phyloP scores from a whole-genome alignment of 2,888 invertebrate species.

The Melinaea marsaeus region DNA sequence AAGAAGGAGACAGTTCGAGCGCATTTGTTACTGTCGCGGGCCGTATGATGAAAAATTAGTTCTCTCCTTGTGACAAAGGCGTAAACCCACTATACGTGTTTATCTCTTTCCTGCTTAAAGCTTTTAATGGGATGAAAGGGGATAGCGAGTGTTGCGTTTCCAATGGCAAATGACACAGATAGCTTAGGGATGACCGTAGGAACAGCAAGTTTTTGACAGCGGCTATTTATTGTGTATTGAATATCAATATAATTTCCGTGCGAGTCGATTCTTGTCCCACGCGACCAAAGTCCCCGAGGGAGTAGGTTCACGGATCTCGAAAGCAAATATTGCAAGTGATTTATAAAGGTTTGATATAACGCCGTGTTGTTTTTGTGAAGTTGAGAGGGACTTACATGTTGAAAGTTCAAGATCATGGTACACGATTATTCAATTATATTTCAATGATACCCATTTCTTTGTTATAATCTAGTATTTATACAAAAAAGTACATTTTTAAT shows the following conservation, averaged over 20 bases:
- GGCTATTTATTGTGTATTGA: constrained; percentile 78
- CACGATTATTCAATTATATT: no score
- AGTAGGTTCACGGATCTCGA: constrained; percentile 73
- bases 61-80: constrained; percentile 76
- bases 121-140: constrained; percentile 43
- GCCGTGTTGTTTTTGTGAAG: constrained; percentile 47
- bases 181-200: constrained; percentile 79
- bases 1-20: constrained; percentile 78
- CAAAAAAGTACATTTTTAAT: no score
- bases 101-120: constrained; percentile 57
- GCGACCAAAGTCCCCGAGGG: constrained; percentile 60
- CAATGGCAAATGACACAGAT: constrained; percentile 77
- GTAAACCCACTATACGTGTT: constrained; percentile 67
- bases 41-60: constrained; percentile 80
- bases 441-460: no score
- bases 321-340: constrained; percentile 73
- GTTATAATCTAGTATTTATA: no score
- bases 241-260: constrained; percentile 79
- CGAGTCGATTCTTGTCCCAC: constrained; percentile 75
- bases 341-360: constrained; percentile 57
- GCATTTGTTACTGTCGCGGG: constrained; percentile 78
- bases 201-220: constrained; percentile 78
- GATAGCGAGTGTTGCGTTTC: constrained; percentile 62
- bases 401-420: not conserved
- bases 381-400: constrained; percentile 6